Conservation (phyloP, 1,140 invertebrate species). For the Drosophila gunungcola region DNA sequence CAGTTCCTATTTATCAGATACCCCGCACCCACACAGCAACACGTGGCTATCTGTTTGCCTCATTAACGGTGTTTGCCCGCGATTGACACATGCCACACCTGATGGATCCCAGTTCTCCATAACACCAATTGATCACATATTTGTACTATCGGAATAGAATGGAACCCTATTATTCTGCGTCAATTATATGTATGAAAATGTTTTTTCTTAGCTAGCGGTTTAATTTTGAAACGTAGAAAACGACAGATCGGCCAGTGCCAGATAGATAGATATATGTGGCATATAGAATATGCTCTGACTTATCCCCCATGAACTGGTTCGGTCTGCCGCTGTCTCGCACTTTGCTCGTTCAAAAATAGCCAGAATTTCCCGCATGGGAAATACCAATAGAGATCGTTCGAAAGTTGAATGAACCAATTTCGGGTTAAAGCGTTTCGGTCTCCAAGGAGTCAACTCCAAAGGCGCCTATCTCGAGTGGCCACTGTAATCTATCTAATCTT, state of each 20-base stretch:
- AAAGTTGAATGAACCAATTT: slow-evolving; percentile 36
- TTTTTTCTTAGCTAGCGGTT: slow-evolving; percentile 25
- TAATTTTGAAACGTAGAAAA: slow-evolving; percentile 32
- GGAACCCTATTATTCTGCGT: neutral
- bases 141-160: neutral
- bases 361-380: slow-evolving; percentile 35
- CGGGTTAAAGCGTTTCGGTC: neutral
- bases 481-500: slow-evolving; percentile 25
- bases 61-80: slow-evolving; percentile 33
- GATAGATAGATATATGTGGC: slow-evolving; percentile 24
- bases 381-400: slow-evolving; percentile 16
- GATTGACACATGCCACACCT: slow-evolving; percentile 41
- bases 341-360: slow-evolving; percentile 56
- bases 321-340: slow-evolving; percentile 33
- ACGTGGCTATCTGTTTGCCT: slow-evolving; percentile 41
- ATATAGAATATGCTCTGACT: slow-evolving; percentile 31
- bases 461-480: slow-evolving; percentile 20
- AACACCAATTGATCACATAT: slow-evolving; percentile 26
- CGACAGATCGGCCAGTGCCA: slow-evolving; percentile 1
- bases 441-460: slow-evolving; percentile 9
- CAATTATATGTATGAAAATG: slow-evolving; percentile 23
- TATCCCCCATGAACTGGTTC: slow-evolving; percentile 63
- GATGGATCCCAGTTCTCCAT: slow-evolving; percentile 7
- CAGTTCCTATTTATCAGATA: slow-evolving; percentile 53
- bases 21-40: slow-evolving; percentile 1